Percentiles rank a stretch among this genome's conserved stretches.
Evolutionary conservation across 2,113 vertebrate species (phyloP).

Genomic region (Mesocricetus auratus): DNA sequence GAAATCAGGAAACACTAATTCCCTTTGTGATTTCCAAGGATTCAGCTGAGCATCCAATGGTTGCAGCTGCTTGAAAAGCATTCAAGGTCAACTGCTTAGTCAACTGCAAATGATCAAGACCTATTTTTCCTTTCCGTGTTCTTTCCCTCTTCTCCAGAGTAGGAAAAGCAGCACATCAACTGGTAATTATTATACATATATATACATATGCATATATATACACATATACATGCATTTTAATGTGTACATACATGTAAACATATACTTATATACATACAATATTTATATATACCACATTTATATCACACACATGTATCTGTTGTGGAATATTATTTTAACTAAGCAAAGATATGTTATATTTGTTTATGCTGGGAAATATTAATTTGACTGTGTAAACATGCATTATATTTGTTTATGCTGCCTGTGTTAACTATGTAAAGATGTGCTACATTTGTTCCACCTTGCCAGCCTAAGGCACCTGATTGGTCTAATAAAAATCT

Average conservation of each 20-base stretch:
- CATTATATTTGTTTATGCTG: neutral
- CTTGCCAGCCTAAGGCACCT: neutral
- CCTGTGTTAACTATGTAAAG: neutral
- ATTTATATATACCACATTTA: neutral
- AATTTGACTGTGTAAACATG: neutral
- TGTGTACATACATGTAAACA: neutral
- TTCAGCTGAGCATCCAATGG: neutral
- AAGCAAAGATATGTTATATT: too few relatives aligned
- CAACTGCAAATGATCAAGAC: neutral
- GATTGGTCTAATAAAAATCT: neutral
- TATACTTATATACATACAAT: neutral
- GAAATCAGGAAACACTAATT: conserved; percentile 52
- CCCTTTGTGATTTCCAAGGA: conserved; percentile 45
- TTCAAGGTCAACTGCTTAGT: conserved; percentile 29
- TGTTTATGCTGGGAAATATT: neutral
- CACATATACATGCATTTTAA: too few relatives aligned
- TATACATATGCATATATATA: neutral
- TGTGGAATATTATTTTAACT: too few relatives aligned
- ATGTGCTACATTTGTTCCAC: neutral
- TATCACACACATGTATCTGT: neutral
- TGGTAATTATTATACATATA: neutral
- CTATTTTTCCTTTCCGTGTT: neutral
- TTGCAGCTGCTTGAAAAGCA: conserved; percentile 63
- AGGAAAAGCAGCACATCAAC: conserved; percentile 18
- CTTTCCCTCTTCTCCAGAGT: neutral